Conservation (phyloP, 2,888 invertebrate genomes). For the Dasypogon diadema region DNA sequence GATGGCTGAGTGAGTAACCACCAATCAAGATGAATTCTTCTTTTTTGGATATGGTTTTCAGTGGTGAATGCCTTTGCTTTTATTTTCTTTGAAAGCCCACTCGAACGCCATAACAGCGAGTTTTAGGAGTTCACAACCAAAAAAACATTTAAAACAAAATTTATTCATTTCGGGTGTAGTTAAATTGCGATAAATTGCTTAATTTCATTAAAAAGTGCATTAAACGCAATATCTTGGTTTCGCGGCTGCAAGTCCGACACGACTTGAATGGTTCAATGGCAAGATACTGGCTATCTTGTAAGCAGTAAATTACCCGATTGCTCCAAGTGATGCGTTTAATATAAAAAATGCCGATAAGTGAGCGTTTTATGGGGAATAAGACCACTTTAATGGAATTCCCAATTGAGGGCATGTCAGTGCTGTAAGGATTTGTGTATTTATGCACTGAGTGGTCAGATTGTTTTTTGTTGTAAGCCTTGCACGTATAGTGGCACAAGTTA, state of each 20-base stretch:
- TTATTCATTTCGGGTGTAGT: constrained; percentile 67
- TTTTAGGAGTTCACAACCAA: constrained; percentile 5
- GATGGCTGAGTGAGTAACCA: constrained; percentile 11
- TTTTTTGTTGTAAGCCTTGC: no score
- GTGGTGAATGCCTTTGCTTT: neutral
- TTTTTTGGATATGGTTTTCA: neutral
- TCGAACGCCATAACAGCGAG: constrained; percentile 1
- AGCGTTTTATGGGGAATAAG: constrained; percentile 47
- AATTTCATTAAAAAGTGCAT: constrained; percentile 63
- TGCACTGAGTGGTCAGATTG: neutral
- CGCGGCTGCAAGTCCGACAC: neutral
- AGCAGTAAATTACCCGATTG: constrained; percentile 44
- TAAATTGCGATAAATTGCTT: constrained; percentile 68
- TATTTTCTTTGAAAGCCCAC: constrained; percentile 32
- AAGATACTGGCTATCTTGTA: constrained; percentile 22
- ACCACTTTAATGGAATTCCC: constrained; percentile 25
- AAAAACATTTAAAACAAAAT: constrained; percentile 58
- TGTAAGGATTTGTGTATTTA: constrained; percentile 8
- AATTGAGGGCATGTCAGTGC: constrained; percentile 4
- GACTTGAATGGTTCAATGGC: constrained; percentile 28
- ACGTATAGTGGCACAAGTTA: no score
- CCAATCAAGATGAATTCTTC: constrained; percentile 19
- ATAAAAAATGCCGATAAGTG: constrained; percentile 47
- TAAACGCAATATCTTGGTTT: constrained; percentile 26
- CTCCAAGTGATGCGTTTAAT: constrained; percentile 41